Evolutionary conservation across 2,113 vertebrate genomes (phyloP).

Genomic region (Notechis scutatus): DNA sequence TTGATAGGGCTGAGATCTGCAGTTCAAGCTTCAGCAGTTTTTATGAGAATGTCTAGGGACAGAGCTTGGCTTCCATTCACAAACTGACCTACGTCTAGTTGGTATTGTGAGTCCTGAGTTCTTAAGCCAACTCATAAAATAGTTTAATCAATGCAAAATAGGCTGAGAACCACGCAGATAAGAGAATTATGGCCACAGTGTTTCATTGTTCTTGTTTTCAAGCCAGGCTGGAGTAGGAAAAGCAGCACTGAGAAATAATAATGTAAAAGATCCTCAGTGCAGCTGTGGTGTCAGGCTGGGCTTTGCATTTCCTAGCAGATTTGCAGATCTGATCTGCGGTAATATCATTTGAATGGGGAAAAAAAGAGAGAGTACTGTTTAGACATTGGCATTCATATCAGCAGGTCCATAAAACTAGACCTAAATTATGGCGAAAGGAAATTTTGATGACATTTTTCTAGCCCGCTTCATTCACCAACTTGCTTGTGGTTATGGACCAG

Average conservation of each 20-base stretch:
- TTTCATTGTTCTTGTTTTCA: slow-evolving; percentile 1
- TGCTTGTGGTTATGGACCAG: slow-evolving; percentile 9
- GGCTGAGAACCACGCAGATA: not conserved
- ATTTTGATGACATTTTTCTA: not conserved
- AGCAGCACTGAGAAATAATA: slow-evolving; percentile 3
- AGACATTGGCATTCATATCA: not conserved
- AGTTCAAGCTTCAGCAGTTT: slow-evolving; percentile 20
- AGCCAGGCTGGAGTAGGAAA: not conserved
- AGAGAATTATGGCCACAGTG: not conserved
- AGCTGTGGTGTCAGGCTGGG: not conserved
- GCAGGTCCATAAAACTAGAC: slow-evolving; percentile 11
- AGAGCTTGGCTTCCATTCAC: slow-evolving; percentile 22
- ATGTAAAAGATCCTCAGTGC: slow-evolving; percentile 20
- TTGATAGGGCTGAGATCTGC: slow-evolving; percentile 9
- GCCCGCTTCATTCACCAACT: not conserved
- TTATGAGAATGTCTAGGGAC: slow-evolving; percentile 17
- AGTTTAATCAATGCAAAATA: slow-evolving; percentile 36
- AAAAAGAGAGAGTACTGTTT: not conserved
- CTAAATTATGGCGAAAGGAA: slow-evolving; percentile 16
- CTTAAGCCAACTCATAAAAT: slow-evolving; percentile 27
- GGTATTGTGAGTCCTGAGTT: slow-evolving; percentile 16
- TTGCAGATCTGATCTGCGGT: not conserved
- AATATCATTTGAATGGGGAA: slow-evolving; percentile 8
- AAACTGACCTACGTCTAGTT: slow-evolving; percentile 22
- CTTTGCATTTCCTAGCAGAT: not conserved